Evolutionary conservation across 2,888 invertebrate species (phyloP).

Genomic region (Mythimna impura): DNA sequence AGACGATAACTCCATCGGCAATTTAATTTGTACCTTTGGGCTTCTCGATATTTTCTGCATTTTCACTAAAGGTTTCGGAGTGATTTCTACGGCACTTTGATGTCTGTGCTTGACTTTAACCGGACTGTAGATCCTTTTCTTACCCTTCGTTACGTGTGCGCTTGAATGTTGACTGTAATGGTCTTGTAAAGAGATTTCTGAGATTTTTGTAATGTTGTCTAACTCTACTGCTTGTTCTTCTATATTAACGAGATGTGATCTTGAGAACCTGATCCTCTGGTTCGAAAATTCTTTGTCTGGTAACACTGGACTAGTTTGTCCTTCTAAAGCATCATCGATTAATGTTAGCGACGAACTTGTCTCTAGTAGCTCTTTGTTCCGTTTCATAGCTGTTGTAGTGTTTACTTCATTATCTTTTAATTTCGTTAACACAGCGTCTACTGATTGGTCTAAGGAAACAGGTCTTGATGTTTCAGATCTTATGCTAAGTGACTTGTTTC

Average conservation of each 20-base stretch:
- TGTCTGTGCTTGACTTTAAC: constrained; percentile 55
- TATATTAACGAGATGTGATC: constrained; percentile 66
- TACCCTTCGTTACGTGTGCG: constrained; percentile 57
- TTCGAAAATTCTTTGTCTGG: neutral
- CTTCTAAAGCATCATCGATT: constrained; percentile 76
- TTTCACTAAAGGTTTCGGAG: constrained; percentile 80
- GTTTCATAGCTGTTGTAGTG: constrained; percentile 82
- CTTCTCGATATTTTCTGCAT: constrained; percentile 76
- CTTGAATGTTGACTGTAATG: neutral
- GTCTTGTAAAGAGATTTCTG: neutral
- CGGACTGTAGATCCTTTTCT: constrained; percentile 78
- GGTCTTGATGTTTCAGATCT: constrained; percentile 64
- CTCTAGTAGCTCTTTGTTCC: constrained; percentile 77
- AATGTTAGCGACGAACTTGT: constrained; percentile 80
- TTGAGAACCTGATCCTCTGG: neutral
- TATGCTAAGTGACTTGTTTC: constrained; percentile 46
- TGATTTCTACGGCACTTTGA: constrained; percentile 66
- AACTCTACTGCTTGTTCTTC: constrained; percentile 49
- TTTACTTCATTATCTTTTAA: constrained; percentile 76
- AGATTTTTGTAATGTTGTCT: neutral
- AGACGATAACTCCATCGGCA: constrained; percentile 5
- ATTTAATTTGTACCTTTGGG: constrained; percentile 45
- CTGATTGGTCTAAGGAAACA: constrained; percentile 67
- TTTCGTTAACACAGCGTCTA: constrained; percentile 60
- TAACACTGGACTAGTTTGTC: constrained; percentile 20